These are phyloP conservation scores for Upupa epops DNA, from an alignment of 2,113 vertebrate species.

Conservation along the genomic window DNA sequence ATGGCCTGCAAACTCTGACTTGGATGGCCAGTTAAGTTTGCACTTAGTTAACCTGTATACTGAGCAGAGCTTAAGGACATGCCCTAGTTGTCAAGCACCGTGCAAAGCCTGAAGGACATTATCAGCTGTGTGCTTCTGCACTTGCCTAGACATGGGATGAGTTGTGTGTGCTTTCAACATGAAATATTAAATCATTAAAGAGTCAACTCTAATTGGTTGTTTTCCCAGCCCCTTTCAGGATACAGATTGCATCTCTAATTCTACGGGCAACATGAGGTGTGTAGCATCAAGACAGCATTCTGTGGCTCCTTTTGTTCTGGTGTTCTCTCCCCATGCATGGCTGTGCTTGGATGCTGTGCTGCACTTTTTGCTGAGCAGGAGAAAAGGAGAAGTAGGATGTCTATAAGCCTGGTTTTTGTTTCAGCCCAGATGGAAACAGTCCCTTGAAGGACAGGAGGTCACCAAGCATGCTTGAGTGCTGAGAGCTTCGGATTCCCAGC, in stretches of 20 bases:
- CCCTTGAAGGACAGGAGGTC: background rate
- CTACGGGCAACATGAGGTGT: background rate
- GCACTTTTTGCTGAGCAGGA: background rate
- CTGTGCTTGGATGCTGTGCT: background rate
- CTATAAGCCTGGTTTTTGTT: background rate
- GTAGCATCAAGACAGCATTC: background rate
- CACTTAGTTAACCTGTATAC: background rate
- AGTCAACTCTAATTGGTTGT: background rate
- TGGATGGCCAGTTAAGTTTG: background rate
- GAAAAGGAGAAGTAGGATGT: background rate
- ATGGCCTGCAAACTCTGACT: background rate
- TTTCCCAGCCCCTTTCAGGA: background rate
- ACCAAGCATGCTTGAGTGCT: no score
- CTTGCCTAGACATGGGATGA: fast-evolving
- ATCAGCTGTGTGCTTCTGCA: background rate
- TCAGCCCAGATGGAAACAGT: background rate
- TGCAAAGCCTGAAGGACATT: background rate
- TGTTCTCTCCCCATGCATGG: background rate
- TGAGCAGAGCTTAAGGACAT: background rate
- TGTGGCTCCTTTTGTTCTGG: no score
- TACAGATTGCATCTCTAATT: background rate
- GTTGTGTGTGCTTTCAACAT: background rate
- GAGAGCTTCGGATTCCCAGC: background rate
- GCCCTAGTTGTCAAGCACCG: background rate
- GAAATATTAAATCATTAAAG: background rate